phyloP scores from a whole-genome alignment of 2,888 invertebrate species.

The Phytoseiulus persimilis region DNA sequence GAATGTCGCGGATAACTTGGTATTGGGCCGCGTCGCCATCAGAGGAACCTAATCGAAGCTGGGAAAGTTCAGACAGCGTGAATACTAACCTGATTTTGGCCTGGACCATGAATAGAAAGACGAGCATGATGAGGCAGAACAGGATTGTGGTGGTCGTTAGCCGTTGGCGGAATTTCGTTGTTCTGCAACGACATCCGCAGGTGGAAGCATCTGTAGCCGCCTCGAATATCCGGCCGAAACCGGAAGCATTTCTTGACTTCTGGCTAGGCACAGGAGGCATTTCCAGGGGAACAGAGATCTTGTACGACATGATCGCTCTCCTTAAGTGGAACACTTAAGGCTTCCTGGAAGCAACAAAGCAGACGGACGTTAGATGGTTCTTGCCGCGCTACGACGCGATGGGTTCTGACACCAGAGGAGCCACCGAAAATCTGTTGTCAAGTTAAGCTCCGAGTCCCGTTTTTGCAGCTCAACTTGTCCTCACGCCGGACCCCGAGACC shows the following conservation, averaged over 20 bases:
- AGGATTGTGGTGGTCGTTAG: conserved; percentile 17
- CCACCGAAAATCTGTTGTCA: too few relatives aligned
- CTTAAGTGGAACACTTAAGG: background rate
- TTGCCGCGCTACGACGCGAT: background rate
- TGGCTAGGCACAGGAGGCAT: conserved; percentile 12
- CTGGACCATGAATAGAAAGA: conserved; percentile 34
- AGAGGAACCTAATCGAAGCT: background rate
- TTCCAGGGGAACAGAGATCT: background rate
- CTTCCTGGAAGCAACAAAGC: background rate
- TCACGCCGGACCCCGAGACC: too few relatives aligned
- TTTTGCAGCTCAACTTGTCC: too few relatives aligned
- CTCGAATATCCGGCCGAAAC: conserved; percentile 37
- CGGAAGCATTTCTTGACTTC: conserved; percentile 24
- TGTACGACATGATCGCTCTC: background rate
- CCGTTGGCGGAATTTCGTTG: conserved; percentile 19
- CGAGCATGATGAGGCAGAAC: conserved; percentile 31
- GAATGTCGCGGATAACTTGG: too few relatives aligned
- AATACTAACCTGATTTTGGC: conserved; percentile 31
- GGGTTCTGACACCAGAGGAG: background rate
- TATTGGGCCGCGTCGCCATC: background rate
- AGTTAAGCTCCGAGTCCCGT: too few relatives aligned
- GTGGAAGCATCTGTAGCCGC: conserved; percentile 35
- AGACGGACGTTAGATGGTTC: background rate
- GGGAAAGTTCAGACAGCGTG: too few relatives aligned
- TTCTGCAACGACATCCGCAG: conserved; percentile 28